Conservation (phyloP, 2,797 vertebrate genomes). For the Catharus ustulatus region DNA sequence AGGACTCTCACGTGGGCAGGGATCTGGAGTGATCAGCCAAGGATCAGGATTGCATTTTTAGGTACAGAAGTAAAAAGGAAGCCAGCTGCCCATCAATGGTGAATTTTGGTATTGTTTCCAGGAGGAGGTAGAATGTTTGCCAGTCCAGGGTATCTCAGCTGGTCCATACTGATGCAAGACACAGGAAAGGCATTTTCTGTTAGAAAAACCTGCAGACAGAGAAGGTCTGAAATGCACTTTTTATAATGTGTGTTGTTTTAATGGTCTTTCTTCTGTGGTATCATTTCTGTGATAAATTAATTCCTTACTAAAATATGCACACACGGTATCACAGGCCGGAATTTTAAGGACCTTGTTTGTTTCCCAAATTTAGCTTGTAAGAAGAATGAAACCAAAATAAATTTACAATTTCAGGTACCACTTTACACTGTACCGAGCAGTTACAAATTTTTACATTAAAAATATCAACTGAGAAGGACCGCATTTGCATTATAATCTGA, state of each 20-base stretch:
- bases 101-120: not conserved
- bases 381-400: not conserved
- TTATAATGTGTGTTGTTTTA: not conserved
- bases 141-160: not conserved
- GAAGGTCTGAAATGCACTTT: not conserved
- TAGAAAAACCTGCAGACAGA: not conserved
- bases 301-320: not conserved
- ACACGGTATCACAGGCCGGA: accelerated
- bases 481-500: not conserved
- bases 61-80: not conserved
- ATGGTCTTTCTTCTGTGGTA: not conserved
- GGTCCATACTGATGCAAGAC: not conserved
- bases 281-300: not conserved
- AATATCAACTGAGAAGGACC: not conserved
- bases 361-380: not conserved
- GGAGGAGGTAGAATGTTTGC: not conserved
- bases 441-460: not conserved
- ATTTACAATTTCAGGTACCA: not conserved
- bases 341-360: not conserved
- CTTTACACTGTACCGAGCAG: not conserved
- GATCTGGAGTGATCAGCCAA: not conserved
- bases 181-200: not conserved
- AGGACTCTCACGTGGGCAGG: not conserved
- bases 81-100: not conserved
- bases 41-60: not conserved